Evolutionary conservation across 2,888 invertebrate genomes (phyloP), one percentile per base, ranked within the genome.

Genomic region (Cryptosula pallasiana): DNA sequence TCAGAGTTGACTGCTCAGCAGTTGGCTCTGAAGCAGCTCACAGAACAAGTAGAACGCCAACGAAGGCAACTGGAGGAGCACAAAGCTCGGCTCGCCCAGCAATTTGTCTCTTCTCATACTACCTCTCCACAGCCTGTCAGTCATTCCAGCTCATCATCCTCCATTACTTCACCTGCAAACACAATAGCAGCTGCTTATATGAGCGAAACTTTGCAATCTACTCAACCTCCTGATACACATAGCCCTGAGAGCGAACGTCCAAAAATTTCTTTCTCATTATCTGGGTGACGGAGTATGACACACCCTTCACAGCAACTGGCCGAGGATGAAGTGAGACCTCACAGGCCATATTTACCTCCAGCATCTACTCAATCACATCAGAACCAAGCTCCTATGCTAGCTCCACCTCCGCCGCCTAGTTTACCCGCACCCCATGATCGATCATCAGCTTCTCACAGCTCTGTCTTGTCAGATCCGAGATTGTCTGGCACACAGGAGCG

Each of bases 1-100:
- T 63, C 63, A 2, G 63, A 63, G 13, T 63, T 63, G 63, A 63
- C 63, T 25, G 63, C 63, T 27, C 63, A 63, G 63, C 63, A 63
- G 34, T 16, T 27, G 13, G 63, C 63, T 29, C n/a, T 63, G 9
- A 63, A 63, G 63, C 32, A 32, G 13, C 63, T 63, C 34, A 63
- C 63, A 5, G 32, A 3, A 32, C 63, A 63, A n/a, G 63, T 63
- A 16, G 63, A 63, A 27, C 13, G 25, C 3, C 63, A 63, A n/a
- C 25, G 34, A 32, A 25, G 13, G 32, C 25, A 63, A 32, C 63
- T 63, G 32, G 55, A 55, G 23, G 25, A n/a, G 23, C 20, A 63
- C 13, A 63, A 63, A 63, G 63, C 63, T 13, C 9, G 20, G 32
- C 32, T 63, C 13, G 63, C 63, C 2, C 25, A 20, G 3, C 63